These are phyloP conservation scores for Megaptera novaeangliae DNA, from an alignment of 2,113 vertebrate genomes.

Conservation along the genomic window DNA sequence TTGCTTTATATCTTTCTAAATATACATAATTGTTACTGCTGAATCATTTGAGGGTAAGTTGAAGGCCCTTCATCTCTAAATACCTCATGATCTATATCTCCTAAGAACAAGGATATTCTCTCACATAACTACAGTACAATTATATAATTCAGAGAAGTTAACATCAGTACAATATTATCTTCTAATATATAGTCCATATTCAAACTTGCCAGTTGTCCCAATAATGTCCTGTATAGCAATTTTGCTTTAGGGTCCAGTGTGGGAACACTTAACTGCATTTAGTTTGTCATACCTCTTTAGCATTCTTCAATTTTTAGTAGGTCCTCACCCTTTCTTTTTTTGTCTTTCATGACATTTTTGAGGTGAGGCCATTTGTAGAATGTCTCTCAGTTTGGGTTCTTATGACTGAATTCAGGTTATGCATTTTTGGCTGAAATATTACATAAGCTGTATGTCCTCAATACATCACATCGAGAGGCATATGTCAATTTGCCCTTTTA, in stretches of 20 bases:
- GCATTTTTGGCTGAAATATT: neutral
- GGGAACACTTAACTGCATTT: neutral
- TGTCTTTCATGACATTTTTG: slow-evolving; percentile 4
- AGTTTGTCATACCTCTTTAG: neutral
- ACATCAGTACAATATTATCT: neutral
- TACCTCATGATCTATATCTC: neutral
- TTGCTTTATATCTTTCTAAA: neutral
- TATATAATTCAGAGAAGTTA: neutral
- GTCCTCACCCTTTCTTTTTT: neutral
- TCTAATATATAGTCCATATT: neutral
- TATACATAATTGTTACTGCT: neutral
- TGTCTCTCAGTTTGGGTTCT: neutral
- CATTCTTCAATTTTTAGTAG: neutral
- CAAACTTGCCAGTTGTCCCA: neutral
- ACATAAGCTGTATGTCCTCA: neutral
- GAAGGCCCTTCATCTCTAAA: neutral
- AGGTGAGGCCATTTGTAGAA: neutral
- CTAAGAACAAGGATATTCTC: neutral
- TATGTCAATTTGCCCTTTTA: neutral
- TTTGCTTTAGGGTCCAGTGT: neutral
- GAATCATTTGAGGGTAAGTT: neutral
- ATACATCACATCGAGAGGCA: neutral
- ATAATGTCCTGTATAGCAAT: neutral
- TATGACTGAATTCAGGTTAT: neutral
- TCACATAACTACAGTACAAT: neutral